Percentiles rank a stretch among this genome's conserved stretches.
phyloP scores from a whole-genome alignment of 2,797 vertebrate species.

The Yasuhikotakia modesta region DNA sequence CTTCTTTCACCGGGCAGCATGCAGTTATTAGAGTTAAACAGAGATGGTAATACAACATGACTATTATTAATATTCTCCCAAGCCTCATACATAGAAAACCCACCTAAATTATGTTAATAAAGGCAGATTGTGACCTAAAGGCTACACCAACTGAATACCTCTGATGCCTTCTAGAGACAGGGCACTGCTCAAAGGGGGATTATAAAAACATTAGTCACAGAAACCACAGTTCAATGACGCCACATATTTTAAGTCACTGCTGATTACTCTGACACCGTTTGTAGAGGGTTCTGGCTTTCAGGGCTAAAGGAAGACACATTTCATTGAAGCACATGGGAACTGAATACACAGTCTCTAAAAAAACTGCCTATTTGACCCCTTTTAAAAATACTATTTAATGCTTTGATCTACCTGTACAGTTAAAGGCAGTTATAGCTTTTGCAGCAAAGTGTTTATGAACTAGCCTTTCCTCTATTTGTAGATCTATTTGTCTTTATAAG shows the following conservation, averaged over 20 bases:
- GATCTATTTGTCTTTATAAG: too few relatives aligned
- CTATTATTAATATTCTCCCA: slow-evolving; percentile 74
- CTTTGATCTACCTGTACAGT: background rate
- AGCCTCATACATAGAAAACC: slow-evolving; percentile 65
- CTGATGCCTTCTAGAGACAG: slow-evolving; percentile 74
- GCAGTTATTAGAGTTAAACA: slow-evolving; percentile 66
- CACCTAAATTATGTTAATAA: slow-evolving; percentile 78
- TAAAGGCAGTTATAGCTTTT: background rate
- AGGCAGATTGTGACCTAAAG: slow-evolving; percentile 74
- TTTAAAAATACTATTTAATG: slow-evolving; percentile 4
- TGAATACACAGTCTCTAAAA: slow-evolving; percentile 44
- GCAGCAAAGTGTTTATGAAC: background rate
- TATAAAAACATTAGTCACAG: slow-evolving; percentile 83
- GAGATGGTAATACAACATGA: slow-evolving; percentile 69
- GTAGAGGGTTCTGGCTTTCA: slow-evolving; percentile 70
- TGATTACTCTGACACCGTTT: slow-evolving; percentile 79
- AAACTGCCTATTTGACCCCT: slow-evolving; percentile 4
- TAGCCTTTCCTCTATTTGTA: too few relatives aligned
- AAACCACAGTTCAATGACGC: slow-evolving; percentile 76
- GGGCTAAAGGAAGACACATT: slow-evolving; percentile 46
- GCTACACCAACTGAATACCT: slow-evolving; percentile 78
- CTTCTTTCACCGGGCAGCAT: slow-evolving; percentile 58
- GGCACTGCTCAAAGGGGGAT: slow-evolving; percentile 70
- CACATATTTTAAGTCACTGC: slow-evolving; percentile 83
- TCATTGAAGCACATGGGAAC: slow-evolving; percentile 64